Evolutionary conservation across 1,140 invertebrate species (phyloP).

Genomic region (Oreohelix idahoensis): DNA sequence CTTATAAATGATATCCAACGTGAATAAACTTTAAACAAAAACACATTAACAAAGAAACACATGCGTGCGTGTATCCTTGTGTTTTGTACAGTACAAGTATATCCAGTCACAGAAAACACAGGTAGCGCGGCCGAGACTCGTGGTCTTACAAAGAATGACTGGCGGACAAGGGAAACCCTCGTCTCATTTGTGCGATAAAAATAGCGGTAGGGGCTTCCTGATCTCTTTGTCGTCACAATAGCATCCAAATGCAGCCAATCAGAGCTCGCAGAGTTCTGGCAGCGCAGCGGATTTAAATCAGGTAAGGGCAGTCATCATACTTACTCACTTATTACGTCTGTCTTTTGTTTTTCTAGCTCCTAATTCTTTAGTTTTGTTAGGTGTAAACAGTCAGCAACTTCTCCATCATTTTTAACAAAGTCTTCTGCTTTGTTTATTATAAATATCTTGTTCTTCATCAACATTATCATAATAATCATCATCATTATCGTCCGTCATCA

Average conservation of each 20-base stretch:
- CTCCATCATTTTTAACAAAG: too few relatives aligned
- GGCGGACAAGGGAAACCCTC: constrained; percentile 1
- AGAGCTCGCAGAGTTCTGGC: too few relatives aligned
- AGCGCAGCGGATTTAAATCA: too few relatives aligned
- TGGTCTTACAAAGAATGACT: neutral
- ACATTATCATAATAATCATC: too few relatives aligned
- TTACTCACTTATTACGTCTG: too few relatives aligned
- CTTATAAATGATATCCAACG: neutral
- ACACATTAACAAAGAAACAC: neutral
- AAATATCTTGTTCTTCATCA: too few relatives aligned
- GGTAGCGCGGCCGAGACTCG: neutral
- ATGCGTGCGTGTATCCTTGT: neutral
- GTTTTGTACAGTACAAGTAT: neutral
- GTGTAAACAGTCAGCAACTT: too few relatives aligned
- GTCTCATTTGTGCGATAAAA: neutral
- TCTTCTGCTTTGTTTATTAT: too few relatives aligned
- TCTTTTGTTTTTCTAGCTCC: too few relatives aligned
- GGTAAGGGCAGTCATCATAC: too few relatives aligned
- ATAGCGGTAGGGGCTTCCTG: neutral
- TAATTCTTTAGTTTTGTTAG: too few relatives aligned
- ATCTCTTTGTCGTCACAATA: neutral
- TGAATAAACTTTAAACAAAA: neutral
- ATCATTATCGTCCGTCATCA: too few relatives aligned
- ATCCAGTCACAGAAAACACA: neutral
- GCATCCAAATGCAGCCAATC: neutral